Evolutionary conservation across 2,888 invertebrate species (phyloP), one percentile per base, ranked within the genome.

Genomic region (Masnerella sp.): DNA sequence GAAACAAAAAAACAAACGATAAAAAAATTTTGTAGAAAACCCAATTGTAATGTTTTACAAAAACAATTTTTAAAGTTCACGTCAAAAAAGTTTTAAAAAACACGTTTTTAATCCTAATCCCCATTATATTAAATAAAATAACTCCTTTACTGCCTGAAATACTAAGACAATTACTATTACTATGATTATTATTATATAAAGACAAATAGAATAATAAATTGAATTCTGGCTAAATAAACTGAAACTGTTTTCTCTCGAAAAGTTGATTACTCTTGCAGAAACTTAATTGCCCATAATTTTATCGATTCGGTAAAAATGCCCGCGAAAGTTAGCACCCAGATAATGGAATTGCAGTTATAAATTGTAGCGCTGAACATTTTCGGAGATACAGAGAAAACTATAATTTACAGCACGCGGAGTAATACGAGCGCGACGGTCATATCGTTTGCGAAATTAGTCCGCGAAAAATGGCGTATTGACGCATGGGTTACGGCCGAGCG

Each of bases 261-360:
- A 36, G 2, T 38, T 54, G 45, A 56, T 56, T 54, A 17, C 47
- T 38, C 12, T 47, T 40, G 22, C 5, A 14, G 32, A 56, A 65
- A 47, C 54, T 47, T 65, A 65, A 65, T 65, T 65, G 45, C 45
- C 42, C 45, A 56, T 65, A 65, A 65, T 65, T 65, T 65, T 56
- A 65, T 65, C 56, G 65, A 65, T 65, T 56, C 32, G 20, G n/a
- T 45, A 65, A 56, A 65, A 65, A 65, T 56, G 65, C 18, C 47
- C 38, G 47, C 56, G 43, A 38, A 56, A 56, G 36, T 40, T 52
- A 47, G 20, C 65, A 65, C 47, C 54, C 51, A 65, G 54, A 56
- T 56, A 65, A 56, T 56, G 56, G 47, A 54, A 65, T 65, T 65
- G 47, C 54, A 45, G 64, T 65, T 65, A 65, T 65, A 65, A 65